These are phyloP conservation scores for Drosophila nasuta DNA, from an alignment of 1,140 invertebrate species.

Conservation along the genomic window DNA sequence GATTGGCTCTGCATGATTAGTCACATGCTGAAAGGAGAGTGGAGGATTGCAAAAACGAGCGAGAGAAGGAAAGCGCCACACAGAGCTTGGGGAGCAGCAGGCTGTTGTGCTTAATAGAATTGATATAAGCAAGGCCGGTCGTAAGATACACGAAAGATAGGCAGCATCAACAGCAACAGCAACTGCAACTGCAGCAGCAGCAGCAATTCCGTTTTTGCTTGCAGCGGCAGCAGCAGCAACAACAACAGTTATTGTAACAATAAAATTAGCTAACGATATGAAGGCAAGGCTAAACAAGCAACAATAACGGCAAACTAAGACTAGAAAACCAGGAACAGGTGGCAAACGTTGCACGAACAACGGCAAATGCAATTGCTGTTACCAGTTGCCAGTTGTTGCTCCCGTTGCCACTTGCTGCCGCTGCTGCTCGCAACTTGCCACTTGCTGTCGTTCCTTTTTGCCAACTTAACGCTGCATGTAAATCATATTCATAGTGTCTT, in stretches of 20 bases:
- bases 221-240: constrained; percentile 41
- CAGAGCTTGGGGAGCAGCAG: neutral
- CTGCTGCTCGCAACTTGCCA: constrained; percentile 9
- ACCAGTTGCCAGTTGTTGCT: constrained; percentile 20
- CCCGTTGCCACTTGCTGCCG: constrained; percentile 28
- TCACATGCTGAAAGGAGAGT: constrained; percentile 68
- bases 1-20: constrained; percentile 82
- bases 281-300: constrained; percentile 67
- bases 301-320: constrained; percentile 79
- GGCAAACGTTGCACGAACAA: constrained; percentile 79
- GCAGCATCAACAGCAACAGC: constrained; percentile 52
- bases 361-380: constrained; percentile 65
- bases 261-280: constrained; percentile 83
- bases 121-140: constrained; percentile 79
- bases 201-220: constrained; percentile 62
- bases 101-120: constrained; percentile 78
- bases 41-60: constrained; percentile 1
- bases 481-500: constrained; percentile 69
- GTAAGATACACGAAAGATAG: constrained; percentile 78
- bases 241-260: constrained; percentile 83
- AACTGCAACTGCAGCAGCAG: constrained; percentile 16
- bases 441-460: constrained; percentile 19
- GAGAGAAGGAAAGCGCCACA: neutral
- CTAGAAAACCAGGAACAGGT: constrained; percentile 71
- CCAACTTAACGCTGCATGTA: constrained; percentile 63